phyloP scores from a whole-genome alignment of 2,113 vertebrate genomes.

The Nipponia nippon region DNA sequence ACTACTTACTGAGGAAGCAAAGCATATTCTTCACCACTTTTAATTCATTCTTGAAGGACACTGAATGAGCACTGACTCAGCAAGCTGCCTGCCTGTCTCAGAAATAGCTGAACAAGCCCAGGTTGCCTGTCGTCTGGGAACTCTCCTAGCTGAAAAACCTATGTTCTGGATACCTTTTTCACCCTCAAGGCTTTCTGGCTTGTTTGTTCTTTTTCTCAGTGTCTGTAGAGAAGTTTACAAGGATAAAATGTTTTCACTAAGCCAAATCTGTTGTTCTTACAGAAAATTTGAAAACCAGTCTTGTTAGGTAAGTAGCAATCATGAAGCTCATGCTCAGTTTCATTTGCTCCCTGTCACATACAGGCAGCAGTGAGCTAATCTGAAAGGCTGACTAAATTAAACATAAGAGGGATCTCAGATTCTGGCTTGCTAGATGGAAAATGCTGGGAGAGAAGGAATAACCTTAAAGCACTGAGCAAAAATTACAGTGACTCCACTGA shows the following conservation, averaged over 20 bases:
- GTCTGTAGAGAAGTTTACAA: not conserved
- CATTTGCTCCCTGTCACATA: not conserved
- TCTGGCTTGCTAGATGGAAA: not conserved
- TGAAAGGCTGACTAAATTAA: slow-evolving; percentile 8
- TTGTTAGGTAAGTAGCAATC: not conserved
- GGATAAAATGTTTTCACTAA: not conserved
- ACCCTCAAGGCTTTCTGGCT: not conserved
- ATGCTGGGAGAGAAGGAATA: not conserved
- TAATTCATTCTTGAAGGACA: slow-evolving; percentile 18
- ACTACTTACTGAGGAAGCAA: not conserved
- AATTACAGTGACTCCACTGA: not conserved
- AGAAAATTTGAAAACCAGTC: not conserved
- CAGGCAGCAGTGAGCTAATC: not conserved
- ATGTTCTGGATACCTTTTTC: not conserved
- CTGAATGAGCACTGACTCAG: slow-evolving; percentile 14
- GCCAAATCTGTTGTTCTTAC: not conserved
- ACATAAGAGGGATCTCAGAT: not conserved
- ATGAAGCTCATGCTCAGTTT: not conserved
- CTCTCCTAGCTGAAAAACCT: not conserved
- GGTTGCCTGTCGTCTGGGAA: not conserved
- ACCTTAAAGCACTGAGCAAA: not conserved
- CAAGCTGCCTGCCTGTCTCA: not conserved
- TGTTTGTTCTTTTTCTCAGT: not conserved
- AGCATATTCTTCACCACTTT: not conserved
- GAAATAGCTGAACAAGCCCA: not conserved